phyloP scores from a whole-genome alignment of 1,140 invertebrate species.

The Cotesia vestalis region DNA sequence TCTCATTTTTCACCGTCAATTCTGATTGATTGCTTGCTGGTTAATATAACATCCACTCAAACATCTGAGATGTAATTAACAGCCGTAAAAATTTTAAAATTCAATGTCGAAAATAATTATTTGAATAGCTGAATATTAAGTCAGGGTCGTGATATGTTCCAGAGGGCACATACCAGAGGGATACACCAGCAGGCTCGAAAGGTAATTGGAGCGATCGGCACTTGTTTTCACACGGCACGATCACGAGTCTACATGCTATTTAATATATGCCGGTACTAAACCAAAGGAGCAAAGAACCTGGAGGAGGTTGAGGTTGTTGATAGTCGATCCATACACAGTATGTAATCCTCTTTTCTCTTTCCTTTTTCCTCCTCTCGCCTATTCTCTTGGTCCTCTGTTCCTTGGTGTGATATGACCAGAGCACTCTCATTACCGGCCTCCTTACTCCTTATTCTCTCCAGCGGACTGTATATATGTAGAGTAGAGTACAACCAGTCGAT shows the following conservation, averaged over 20 bases:
- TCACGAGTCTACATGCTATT: slow-evolving; percentile 44
- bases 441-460: neutral
- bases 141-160: slow-evolving; percentile 22
- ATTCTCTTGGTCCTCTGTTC: neutral
- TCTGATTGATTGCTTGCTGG: too few relatives aligned
- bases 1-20: too few relatives aligned
- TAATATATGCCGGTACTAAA: neutral
- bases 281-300: neutral
- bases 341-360: slow-evolving; percentile 10
- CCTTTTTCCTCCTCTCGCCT: slow-evolving; percentile 6
- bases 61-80: too few relatives aligned
- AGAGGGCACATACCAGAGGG: neutral
- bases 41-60: too few relatives aligned
- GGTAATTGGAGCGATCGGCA: slow-evolving; percentile 60
- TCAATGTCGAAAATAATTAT: too few relatives aligned
- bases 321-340: slow-evolving; percentile 2
- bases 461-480: slow-evolving; percentile 32
- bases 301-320: neutral
- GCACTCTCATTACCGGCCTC: too few relatives aligned
- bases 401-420: neutral
- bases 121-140: neutral
- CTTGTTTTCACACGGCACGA: slow-evolving; percentile 57
- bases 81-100: too few relatives aligned
- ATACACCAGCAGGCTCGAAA: neutral
- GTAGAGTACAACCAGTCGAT: slow-evolving; percentile 24